Conservation (phyloP, 2,113 vertebrate species). For the Percina caprodes region DNA sequence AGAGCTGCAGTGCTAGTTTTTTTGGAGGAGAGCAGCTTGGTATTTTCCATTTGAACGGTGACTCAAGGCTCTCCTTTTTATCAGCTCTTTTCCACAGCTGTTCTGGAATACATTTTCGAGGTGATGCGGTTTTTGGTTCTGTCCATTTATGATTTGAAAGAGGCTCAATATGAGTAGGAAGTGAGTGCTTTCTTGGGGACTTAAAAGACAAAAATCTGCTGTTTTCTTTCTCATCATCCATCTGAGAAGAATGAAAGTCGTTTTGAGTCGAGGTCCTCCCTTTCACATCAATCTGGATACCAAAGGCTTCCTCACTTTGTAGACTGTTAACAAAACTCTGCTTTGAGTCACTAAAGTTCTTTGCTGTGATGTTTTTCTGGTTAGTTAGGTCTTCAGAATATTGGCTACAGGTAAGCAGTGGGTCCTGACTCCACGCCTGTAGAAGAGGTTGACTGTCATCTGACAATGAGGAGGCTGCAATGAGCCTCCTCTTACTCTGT, state of each 20-base stretch:
- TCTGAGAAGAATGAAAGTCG: constrained; percentile 6
- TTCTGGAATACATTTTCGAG: constrained; percentile 31
- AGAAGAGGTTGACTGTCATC: constrained; percentile 32
- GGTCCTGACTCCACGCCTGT: constrained; percentile 59
- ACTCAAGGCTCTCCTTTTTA: constrained; percentile 16
- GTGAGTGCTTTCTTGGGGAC: constrained; percentile 21
- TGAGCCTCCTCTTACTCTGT: constrained; percentile 54
- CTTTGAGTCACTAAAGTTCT: constrained; percentile 7
- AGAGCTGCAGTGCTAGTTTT: constrained; percentile 1
- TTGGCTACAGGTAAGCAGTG: constrained; percentile 39
- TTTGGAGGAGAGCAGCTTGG: constrained; percentile 26
- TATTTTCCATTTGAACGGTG: constrained; percentile 47
- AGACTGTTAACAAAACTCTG: constrained; percentile 35
- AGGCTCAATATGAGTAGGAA: constrained; percentile 8
- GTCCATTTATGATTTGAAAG: constrained; percentile 24
- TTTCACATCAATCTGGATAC: background rate
- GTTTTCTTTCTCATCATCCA: constrained; percentile 71
- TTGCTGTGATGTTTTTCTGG: background rate
- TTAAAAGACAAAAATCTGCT: background rate
- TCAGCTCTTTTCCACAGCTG: background rate
- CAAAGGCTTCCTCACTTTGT: constrained; percentile 47
- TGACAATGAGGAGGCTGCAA: background rate
- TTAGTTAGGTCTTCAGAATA: constrained; percentile 24
- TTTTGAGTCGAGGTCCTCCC: constrained; percentile 69
- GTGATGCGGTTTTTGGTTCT: constrained; percentile 26